These are phyloP conservation scores for Phaetusa simplex DNA, from an alignment of 2,113 vertebrate species.

Conservation along the genomic window DNA sequence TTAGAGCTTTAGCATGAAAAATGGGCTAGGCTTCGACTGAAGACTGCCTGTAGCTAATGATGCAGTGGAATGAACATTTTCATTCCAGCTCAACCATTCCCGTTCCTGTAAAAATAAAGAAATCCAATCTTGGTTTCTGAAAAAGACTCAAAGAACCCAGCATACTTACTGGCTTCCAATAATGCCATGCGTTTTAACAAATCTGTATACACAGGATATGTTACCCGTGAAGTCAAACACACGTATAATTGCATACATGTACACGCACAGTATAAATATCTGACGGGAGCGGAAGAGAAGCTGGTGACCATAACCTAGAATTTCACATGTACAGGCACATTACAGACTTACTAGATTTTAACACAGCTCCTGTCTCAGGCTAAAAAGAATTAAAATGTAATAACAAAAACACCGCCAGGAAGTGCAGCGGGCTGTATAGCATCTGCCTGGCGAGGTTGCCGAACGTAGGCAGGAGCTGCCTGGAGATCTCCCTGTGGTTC, in stretches of 20 bases:
- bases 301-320: background rate
- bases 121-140: slow-evolving; percentile 5
- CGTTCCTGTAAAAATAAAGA: slow-evolving; percentile 53
- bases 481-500: slow-evolving; percentile 71
- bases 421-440: slow-evolving; percentile 41
- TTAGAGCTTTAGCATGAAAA: slow-evolving; percentile 39
- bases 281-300: background rate
- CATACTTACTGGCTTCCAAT: background rate
- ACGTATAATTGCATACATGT: background rate
- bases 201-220: background rate
- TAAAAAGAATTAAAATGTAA: slow-evolving; percentile 4
- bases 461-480: slow-evolving; percentile 37
- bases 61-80: slow-evolving; percentile 44
- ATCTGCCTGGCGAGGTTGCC: slow-evolving; percentile 48
- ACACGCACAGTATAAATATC: background rate
- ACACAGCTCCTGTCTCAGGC: slow-evolving; percentile 4
- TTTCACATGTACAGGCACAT: background rate
- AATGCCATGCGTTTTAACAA: background rate
- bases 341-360: slow-evolving; percentile 5
- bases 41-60: slow-evolving; percentile 44
- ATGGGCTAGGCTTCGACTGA: slow-evolving; percentile 13
- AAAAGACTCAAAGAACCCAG: background rate
- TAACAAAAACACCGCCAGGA: slow-evolving; percentile 29
- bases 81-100: slow-evolving; percentile 50
- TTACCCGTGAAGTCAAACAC: background rate